Evolutionary conservation across 53 echinoderm and acorn worm genomes (phyloP).

Genomic region (Glandiceps talaboti): DNA sequence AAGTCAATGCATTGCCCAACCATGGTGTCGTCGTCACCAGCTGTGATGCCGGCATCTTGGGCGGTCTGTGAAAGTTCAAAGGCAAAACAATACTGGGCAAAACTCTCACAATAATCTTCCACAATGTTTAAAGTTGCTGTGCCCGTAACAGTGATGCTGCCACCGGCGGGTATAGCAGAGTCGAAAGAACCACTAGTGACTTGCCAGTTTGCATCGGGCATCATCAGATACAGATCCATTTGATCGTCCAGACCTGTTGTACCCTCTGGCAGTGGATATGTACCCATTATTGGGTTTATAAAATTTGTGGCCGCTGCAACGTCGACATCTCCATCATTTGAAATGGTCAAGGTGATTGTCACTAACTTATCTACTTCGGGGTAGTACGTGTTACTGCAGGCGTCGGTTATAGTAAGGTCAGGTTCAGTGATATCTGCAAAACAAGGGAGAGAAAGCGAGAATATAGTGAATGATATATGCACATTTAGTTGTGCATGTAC

Average conservation of each 20-base stretch:
- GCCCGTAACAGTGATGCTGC: neutral
- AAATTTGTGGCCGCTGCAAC: neutral
- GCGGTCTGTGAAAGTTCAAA: neutral
- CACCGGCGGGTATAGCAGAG: neutral
- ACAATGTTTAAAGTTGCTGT: neutral
- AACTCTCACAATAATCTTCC: neutral
- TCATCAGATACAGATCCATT: neutral
- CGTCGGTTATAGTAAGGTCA: neutral
- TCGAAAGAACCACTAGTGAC: neutral
- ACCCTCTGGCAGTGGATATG: neutral
- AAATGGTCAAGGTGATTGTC: neutral
- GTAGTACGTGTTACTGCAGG: neutral
- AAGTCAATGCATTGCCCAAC: neutral
- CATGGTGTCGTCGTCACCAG: neutral
- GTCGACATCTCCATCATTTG: neutral
- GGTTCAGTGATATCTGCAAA: neutral
- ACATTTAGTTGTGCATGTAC: no score
- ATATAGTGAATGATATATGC: no score
- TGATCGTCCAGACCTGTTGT: neutral
- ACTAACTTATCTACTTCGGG: neutral
- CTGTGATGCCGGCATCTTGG: neutral
- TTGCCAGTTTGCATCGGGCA: neutral
- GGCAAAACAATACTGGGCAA: neutral
- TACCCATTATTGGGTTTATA: neutral
- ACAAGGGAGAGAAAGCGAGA: no score